Evolutionary conservation across 30 jellyfish, hydroid and myxozoan genomes (phyloP), one percentile per base, ranked within the genome.

Genomic region (Morbakka virulenta): DNA sequence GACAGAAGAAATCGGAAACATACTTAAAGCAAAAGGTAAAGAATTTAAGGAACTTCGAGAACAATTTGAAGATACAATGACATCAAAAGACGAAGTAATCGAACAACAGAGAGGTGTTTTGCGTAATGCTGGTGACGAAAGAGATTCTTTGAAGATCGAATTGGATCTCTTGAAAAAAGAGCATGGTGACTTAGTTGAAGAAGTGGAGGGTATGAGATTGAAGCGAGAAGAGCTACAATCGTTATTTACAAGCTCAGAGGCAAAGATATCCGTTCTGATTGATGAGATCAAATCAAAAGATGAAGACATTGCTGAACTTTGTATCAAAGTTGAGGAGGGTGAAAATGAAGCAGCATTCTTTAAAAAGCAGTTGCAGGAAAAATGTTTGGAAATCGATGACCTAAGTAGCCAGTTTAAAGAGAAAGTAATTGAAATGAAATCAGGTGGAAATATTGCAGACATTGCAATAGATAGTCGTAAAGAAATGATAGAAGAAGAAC

Each of bases 1-100:
- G 25, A 79, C 89, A 23, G 73, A 85, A 2, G 98, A 79, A 32
- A 74, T 91, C 51, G 98, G 85, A 13, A 79, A 77, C 49, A 28
- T 79, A 22, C 13, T 85, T 12, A 64, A 68, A 2, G 41, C 76
- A 3, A 91, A 91, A 74, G 94, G 96, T 1, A 72, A 67, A 29
- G 94, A 73, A 33, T 66, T 91, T 50, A 84, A 73, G 31, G 84
- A 62, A 13, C 76, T 91, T 25, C 71, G 98, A 25, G 27, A 76
- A 2, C 93, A 85, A 48, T 91, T 84, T 52, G 98, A 91, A 41
- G 86, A 52, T 30, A 88, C 93, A 47, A 76, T 91, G 20, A 52
- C 17, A 2, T 91, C 85, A 35, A 85, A 91, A 41, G 89, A 91
- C 20, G 52, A 51, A 22, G 62, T 89, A 34, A 63, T 89, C 52